Percentiles rank a stretch among this genome's conserved stretches.
phyloP scores from a whole-genome alignment of 2,113 vertebrate species.

The Talpa occidentalis region DNA sequence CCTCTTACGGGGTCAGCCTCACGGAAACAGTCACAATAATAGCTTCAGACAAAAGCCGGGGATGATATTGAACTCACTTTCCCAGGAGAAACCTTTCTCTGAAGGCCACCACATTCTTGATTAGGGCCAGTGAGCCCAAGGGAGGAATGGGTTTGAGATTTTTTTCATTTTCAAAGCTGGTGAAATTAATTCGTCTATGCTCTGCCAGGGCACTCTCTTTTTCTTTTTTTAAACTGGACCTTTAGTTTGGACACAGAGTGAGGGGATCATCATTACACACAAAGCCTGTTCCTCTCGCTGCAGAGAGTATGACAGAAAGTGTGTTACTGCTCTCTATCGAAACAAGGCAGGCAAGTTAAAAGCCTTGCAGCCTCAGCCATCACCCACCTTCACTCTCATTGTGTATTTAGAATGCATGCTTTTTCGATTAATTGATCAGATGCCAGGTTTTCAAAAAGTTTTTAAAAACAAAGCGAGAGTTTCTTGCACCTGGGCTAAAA shows the following conservation, averaged over 20 bases:
- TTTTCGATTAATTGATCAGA: neutral
- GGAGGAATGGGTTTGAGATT: neutral
- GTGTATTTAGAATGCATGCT: no score
- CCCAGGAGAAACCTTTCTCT: constrained; percentile 53
- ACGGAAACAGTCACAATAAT: constrained; percentile 59
- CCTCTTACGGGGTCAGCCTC: constrained; percentile 68
- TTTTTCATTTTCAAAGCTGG: constrained; percentile 38
- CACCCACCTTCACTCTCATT: neutral
- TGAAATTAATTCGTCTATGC: constrained; percentile 26
- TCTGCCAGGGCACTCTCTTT: neutral
- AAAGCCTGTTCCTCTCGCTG: neutral
- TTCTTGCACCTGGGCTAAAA: constrained; percentile 9
- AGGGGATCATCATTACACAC: neutral
- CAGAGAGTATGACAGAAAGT: neutral
- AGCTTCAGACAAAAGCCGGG: constrained; percentile 71
- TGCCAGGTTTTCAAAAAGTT: constrained; percentile 8
- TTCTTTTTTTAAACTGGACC: neutral
- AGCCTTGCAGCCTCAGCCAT: neutral
- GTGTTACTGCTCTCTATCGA: neutral
- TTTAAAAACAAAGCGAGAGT: constrained; percentile 36
- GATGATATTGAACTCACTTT: constrained; percentile 70
- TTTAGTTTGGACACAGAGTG: constrained; percentile 29
- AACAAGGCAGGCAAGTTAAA: neutral
- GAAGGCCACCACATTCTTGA: constrained; percentile 47
- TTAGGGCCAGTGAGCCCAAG: neutral